phyloP scores from a whole-genome alignment of 2,888 invertebrate genomes.

The Actias luna region DNA sequence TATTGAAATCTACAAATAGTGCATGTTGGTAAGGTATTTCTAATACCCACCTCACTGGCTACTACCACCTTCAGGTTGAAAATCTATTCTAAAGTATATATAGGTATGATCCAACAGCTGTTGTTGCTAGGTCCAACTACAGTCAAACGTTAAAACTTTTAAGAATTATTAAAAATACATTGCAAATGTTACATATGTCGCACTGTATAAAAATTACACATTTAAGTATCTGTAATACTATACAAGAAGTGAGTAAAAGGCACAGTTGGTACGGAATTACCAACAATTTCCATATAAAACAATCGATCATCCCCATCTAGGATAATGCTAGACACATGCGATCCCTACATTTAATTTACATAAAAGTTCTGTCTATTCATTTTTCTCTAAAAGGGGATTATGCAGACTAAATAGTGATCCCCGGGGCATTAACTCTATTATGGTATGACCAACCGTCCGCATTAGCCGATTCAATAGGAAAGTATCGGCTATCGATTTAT shows the following conservation, averaged over 20 bases:
- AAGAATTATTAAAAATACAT: neutral
- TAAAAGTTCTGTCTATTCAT: slow-evolving; percentile 69
- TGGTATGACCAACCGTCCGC: slow-evolving; percentile 40
- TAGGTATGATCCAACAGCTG: no score
- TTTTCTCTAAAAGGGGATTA: slow-evolving; percentile 78
- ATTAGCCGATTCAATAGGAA: slow-evolving; percentile 45
- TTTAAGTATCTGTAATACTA: neutral
- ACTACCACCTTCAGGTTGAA: no score
- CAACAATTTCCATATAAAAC: slow-evolving; percentile 45
- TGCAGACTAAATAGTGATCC: slow-evolving; percentile 69
- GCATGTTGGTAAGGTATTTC: no score
- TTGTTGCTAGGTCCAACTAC: no score
- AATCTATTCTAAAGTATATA: no score
- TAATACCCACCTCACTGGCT: no score
- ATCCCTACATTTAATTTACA: slow-evolving; percentile 76
- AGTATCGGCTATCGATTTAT: slow-evolving; percentile 35
- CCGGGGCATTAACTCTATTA: slow-evolving; percentile 64
- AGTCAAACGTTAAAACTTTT: no score
- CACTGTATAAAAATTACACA: neutral
- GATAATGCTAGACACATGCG: slow-evolving; percentile 50
- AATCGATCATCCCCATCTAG: slow-evolving; percentile 53
- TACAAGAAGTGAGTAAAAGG: slow-evolving; percentile 15
- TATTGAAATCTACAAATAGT: no score
- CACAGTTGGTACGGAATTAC: slow-evolving; percentile 56
- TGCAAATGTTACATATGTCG: no score